phyloP scores from a whole-genome alignment of 2,888 invertebrate species.

The Chrysolina haemoptera region DNA sequence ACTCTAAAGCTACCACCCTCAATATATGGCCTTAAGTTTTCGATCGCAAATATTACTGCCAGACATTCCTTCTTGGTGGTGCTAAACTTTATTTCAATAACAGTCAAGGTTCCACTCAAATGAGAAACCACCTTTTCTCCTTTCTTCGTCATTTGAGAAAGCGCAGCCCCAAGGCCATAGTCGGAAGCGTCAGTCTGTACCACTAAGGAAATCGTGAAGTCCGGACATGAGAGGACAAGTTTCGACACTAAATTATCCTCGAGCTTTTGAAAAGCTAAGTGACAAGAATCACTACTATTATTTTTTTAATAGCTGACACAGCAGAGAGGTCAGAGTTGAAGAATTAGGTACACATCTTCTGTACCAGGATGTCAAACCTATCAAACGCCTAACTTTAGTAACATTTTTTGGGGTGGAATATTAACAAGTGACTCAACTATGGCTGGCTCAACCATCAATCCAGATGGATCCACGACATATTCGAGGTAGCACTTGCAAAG shows the following conservation, averaged over 20 bases:
- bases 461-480: too few relatives aligned
- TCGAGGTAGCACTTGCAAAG: too few relatives aligned
- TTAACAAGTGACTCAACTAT: too few relatives aligned
- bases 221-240: constrained; percentile 27
- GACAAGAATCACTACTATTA: not conserved
- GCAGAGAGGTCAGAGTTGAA: not conserved
- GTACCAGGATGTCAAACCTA: constrained; percentile 35
- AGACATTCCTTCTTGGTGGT: constrained; percentile 4
- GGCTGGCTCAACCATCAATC: too few relatives aligned
- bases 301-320: not conserved
- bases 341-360: constrained; percentile 21
- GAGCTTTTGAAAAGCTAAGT: not conserved
- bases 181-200: constrained; percentile 23
- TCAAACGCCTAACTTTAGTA: constrained; percentile 23
- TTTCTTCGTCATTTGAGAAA: not conserved
- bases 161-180: not conserved
- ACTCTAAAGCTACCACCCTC: constrained; percentile 13
- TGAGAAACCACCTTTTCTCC: constrained; percentile 11
- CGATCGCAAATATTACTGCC: too few relatives aligned
- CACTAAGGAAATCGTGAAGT: constrained; percentile 28
- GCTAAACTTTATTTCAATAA: not conserved
- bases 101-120: not conserved
- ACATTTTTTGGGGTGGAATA: constrained; percentile 29
- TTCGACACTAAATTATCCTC: not conserved
- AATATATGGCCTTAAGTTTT: too few relatives aligned